Conservation (phyloP, 2,113 vertebrate genomes). For the mouse (Mus musculus) region GRCm39 chr15:84090501-84091000, state of each 20-base stretch:
- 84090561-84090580: not conserved
- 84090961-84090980: not conserved
- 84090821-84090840: not conserved
- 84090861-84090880: not conserved
- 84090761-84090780: not conserved
- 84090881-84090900: not conserved
- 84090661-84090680: rapidly evolving
- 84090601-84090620: not conserved
- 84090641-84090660: not conserved
- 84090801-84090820: rapidly evolving
- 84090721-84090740: not conserved
- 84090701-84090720: not conserved
- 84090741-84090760: not conserved
- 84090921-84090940: rapidly evolving
- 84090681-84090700: rapidly evolving
- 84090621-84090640: not conserved
- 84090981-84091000: rapidly evolving
- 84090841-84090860: not conserved
- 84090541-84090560: too few relatives aligned
- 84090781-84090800: not conserved
- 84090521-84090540: not conserved
- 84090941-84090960: rapidly evolving
- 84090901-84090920: not conserved
- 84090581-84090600: not conserved
- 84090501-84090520: not conserved